A percentile compares a stretch with the other conserved stretches of the same genome.
Evolutionary conservation across 53 echinoderm and acorn worm genomes (phyloP).

Genomic region (Holothuria scabra): DNA sequence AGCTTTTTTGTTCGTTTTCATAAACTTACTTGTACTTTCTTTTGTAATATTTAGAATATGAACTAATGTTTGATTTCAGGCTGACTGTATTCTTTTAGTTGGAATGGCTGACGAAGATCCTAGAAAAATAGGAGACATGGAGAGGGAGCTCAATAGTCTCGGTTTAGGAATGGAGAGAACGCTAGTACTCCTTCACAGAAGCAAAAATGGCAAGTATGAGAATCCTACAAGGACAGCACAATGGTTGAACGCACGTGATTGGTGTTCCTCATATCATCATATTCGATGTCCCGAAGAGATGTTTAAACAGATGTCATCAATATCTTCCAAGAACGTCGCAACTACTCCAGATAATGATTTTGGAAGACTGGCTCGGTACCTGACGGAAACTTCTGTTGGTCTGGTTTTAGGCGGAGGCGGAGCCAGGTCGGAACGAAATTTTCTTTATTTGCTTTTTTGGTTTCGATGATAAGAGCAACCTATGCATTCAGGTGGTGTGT

Average conservation of each 20-base stretch:
- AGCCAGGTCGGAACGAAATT: conserved; percentile 41
- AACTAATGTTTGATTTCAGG: conserved; percentile 45
- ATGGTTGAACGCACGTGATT: conserved; percentile 92
- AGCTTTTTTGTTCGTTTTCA: no score
- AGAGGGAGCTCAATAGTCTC: conserved; percentile 76
- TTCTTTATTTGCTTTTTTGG: no score
- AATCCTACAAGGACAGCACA: conserved; percentile 76
- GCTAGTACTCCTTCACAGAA: conserved; percentile 84
- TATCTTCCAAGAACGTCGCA: conserved; percentile 63
- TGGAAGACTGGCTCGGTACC: conserved; percentile 78
- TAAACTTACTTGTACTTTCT: no score
- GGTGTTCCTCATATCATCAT: conserved; percentile 90
- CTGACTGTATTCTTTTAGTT: conserved; percentile 88
- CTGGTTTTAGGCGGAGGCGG: conserved; percentile 57
- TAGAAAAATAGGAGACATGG: conserved; percentile 74
- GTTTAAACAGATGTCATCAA: conserved; percentile 75
- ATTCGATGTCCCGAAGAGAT: conserved; percentile 89
- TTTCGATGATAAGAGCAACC: no score
- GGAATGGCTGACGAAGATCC: conserved; percentile 81
- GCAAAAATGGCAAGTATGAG: conserved; percentile 73
- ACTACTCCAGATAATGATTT: conserved; percentile 74
- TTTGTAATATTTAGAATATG: background rate
- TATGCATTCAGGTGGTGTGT: no score
- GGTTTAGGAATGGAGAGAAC: conserved; percentile 86
- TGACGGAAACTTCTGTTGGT: conserved; percentile 56